Base-by-base conservation (phyloP, 1,140 invertebrate species). In the Ostrea denselamellosa region DNA sequence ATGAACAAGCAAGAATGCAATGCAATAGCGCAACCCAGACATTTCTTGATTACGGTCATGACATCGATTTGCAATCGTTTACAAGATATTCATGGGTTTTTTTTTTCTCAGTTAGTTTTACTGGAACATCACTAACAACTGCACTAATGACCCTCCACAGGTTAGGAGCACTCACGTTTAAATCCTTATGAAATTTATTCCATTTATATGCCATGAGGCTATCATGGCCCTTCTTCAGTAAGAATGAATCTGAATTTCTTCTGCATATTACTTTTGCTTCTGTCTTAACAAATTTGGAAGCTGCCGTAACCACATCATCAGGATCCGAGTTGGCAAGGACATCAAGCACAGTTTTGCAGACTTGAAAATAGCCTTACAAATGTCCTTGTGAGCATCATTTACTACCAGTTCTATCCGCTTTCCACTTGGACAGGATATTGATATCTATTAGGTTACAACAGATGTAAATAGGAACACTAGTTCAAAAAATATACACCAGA, bases 341-440 rank as follows among this genome's bases (percentile, higher is more conserved):
- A 34, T 82, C 54, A 7, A 83, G 9, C 12, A 87, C 44, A 34
- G 86, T 62, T 44, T 83, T 83, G 56, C 83, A 10, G 77, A 28
- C 56, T 87, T 83, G 17, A 87, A 82, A 44, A 87, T 87, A 28
- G 86, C 84, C 44, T 87, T 87, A 62, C 86, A 87, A n/a, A 87
- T 44, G n/a, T 62, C 51, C 44, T 28, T 28, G 28, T 83, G 53
- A 44, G n/a, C n/a, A 19, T 58, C 34, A 58, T 82, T 83, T 10
- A 56, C 19, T 19, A 87, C 25, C n/a, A 83, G 56, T 2, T 28
- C 62, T 58, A 71, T 82, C 54, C 77, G 81, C 54, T 86, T 86
- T 52, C 86, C 86, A 82, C 86, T 87, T 51, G 77, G 77, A 83
- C 83, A 87, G 4, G 53, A 83, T 14, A 87, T 62, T 34, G 86